A percentile compares a stretch with the other conserved stretches of the same genome.
Evolutionary conservation across 2,113 vertebrate species (phyloP).

Genomic region (Anas platyrhynchos): DNA sequence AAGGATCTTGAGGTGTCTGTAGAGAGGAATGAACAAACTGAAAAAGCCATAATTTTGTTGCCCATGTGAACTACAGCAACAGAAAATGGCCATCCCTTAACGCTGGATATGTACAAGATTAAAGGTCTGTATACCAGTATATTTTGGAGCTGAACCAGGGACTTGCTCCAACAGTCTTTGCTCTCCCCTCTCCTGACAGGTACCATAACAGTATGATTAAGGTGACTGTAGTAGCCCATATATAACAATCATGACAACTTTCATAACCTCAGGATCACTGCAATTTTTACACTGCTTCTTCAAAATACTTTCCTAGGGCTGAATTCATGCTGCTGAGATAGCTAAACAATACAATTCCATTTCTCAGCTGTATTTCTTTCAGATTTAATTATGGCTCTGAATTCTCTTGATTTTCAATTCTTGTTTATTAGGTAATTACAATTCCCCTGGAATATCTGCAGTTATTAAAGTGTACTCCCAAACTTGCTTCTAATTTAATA

Average conservation of each 20-base stretch:
- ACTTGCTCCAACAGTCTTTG: neutral
- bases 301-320: neutral
- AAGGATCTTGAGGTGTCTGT: neutral
- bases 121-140: neutral
- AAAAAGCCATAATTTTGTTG: neutral
- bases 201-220: neutral
- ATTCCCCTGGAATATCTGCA: slow-evolving; percentile 6
- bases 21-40: neutral
- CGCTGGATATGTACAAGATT: neutral
- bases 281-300: neutral
- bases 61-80: neutral
- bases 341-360: neutral
- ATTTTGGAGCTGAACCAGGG: neutral
- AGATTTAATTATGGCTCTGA: neutral
- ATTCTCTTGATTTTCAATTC: neutral
- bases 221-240: neutral
- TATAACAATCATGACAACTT: neutral
- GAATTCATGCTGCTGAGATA: neutral
- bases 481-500: neutral
- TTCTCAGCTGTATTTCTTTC: slow-evolving; percentile 3
- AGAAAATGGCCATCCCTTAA: neutral
- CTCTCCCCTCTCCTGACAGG: neutral
- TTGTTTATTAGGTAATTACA: neutral
- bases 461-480: slow-evolving; percentile 16
- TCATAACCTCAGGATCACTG: neutral